Base-by-base conservation (phyloP, 2,113 vertebrate species). In the Regulus satrapa region DNA sequence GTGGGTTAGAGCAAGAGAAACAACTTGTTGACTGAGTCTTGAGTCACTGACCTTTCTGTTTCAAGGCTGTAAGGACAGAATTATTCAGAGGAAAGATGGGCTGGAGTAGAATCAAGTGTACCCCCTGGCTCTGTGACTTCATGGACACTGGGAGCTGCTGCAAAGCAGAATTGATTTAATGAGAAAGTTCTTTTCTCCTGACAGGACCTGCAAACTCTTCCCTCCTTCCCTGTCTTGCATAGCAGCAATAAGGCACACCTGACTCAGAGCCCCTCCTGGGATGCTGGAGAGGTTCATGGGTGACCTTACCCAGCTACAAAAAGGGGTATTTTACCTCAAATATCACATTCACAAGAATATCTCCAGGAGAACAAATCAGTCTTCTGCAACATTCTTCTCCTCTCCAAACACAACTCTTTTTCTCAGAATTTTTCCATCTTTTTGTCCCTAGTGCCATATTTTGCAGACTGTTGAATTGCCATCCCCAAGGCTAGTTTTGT, bases 361-460 rank as follows among this genome's bases (percentile, higher is more conserved):
- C 23, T 63, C 15, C 66, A 84, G 59, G n/a, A 82, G 7, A 56
- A 8, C 5, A n/a, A 18, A 2, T 69, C 36, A 34, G 54, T 41
- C 12, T 64, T 36, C 45, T 24, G 9, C 13, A 28, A 52, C 1
- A 2, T 20, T 63, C 21, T 78, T 75, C 26, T 46, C 5, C 10
- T 43, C 9, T 90, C 28, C 31, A 67, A 63, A 54, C 20, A 52
- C 15, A 45, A 25, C 12, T 66, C 6, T 9, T 56, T 32, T 86
- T 58, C 18, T 26, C 9, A 6, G 80, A 1, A 13, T 14, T 78
- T 89, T 59, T 61, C 56, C 11, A 0, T 68, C 21, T 29, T 84
- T 14, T 63, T 55, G 18, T 74, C 13, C 3, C 23, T 52, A 1
- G 0, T 43, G 17, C 31, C 4, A 0, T 55, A 13, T 83, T 68